Evolutionary conservation across 2,888 invertebrate genomes (phyloP).

Genomic region (Macrosoma leucophasiata): DNA sequence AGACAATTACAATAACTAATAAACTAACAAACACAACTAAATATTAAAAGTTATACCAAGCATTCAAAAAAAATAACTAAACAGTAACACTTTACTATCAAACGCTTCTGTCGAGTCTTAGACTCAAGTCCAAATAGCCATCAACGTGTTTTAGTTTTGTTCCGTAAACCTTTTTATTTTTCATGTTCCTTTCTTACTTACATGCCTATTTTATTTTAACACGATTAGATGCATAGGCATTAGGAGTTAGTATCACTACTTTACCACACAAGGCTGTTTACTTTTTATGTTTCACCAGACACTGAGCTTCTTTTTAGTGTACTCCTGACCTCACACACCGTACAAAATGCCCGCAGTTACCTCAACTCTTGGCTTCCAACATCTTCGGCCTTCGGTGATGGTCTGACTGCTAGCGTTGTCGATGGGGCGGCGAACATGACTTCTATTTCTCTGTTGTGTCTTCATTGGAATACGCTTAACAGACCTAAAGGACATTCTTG

Average conservation of each 20-base stretch:
- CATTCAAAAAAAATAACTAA: constrained; percentile 33
- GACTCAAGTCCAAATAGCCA: constrained; percentile 67
- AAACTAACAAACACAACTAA: constrained; percentile 33
- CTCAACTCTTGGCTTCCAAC: constrained; percentile 73
- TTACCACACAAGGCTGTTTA: constrained; percentile 72
- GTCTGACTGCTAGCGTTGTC: constrained; percentile 49
- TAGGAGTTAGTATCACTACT: constrained; percentile 71
- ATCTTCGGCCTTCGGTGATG: constrained; percentile 67
- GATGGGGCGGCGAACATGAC: constrained; percentile 57
- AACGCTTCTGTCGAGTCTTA: constrained; percentile 69
- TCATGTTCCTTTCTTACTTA: constrained; percentile 51
- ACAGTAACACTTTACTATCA: constrained; percentile 61
- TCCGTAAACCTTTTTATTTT: constrained; percentile 53
- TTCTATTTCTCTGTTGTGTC: constrained; percentile 41
- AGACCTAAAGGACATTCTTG: constrained; percentile 33
- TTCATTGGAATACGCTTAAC: constrained; percentile 53
- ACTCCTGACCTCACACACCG: constrained; percentile 74
- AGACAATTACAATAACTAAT: constrained; percentile 26
- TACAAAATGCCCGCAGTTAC: constrained; percentile 76
- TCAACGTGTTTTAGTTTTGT: constrained; percentile 72
- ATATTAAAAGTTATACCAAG: constrained; percentile 30
- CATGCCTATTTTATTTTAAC: constrained; percentile 70
- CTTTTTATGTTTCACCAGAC: constrained; percentile 71
- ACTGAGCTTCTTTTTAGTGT: constrained; percentile 74
- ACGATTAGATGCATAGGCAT: constrained; percentile 73